Evolutionary conservation across 2,797 vertebrate genomes (phyloP), one percentile per base, ranked within the genome.

Genomic region (Pantherophis alleghaniensis): DNA sequence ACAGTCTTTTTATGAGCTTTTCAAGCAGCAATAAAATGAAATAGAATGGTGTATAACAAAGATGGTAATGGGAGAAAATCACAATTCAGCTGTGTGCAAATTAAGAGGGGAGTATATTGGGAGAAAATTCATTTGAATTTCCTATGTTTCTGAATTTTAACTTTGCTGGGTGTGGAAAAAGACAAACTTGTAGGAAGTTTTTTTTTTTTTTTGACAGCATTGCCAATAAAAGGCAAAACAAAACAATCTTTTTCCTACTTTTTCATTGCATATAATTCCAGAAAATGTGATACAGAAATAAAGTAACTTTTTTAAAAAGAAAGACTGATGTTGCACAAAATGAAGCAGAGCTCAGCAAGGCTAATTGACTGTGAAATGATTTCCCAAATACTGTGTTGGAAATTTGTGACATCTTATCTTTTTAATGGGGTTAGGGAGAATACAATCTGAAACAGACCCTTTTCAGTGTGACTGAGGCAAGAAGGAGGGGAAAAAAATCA

Each of bases 371-470:
- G 0, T 7, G 89, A 93, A 94, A 60, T 53, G 20, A 47, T 4
- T 93, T 94, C 22, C 1, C 91, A 93, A 89, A 90, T 47, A 47
- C 9, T 42, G 0, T n/a, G 1, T 51, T 86, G 88, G 3, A 91
- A 42, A 24, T 88, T 93, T 92, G 90, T 88, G 47, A 88, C 94
- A 94, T 22, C 0, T 7, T 93, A 14, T 1, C 22, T 86, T n/a
- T 90, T 86, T 88, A 94, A 93, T 2, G 86, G 47, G 28, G 92
- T 86, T 89, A 55, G 79, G 53, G 42, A 87, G 26, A 89, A 69
- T 4, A 59, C 13, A 86, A 91, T 83, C 60, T 5, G 32, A 91
- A 89, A 14, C 32, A 2, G 2, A 24, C 88, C 91, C 91, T 28
- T 26, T 5, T 9, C 90, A 4, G 12, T 61, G 0, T 37, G 56